These are phyloP conservation scores for Drosophila santomea DNA, from an alignment of 1,140 invertebrate genomes.

Conservation along the genomic window DNA sequence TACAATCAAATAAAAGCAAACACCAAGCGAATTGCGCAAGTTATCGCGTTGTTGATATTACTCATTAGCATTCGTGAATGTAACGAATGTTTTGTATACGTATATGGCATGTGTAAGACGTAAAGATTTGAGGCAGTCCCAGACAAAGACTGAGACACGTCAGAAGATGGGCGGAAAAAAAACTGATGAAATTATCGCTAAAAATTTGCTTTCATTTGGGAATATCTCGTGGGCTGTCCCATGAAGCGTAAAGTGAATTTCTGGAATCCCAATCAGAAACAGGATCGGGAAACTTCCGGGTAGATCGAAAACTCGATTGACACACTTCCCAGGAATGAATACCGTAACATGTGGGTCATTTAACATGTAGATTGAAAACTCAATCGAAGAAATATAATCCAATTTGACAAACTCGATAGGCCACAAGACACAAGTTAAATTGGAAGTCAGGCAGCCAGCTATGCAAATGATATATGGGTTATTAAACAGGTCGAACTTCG, in stretches of 20 bases:
- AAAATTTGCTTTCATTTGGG: constrained; percentile 35
- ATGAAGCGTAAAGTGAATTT: constrained; percentile 32
- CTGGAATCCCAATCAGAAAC: constrained; percentile 32
- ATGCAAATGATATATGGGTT: constrained; percentile 69
- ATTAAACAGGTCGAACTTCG: constrained; percentile 16
- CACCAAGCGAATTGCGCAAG: constrained; percentile 39
- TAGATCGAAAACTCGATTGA: constrained; percentile 40
- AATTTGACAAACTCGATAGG: constrained; percentile 66
- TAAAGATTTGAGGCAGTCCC: constrained; percentile 65
- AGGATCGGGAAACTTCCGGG: constrained; percentile 33
- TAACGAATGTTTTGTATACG: constrained; percentile 7
- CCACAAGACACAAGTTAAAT: constrained; percentile 40
- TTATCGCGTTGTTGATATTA: constrained; percentile 48
- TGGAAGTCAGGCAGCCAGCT: constrained; percentile 62
- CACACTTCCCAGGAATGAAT: constrained; percentile 40
- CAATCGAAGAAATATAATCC: constrained; percentile 61
- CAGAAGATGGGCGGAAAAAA: constrained; percentile 25
- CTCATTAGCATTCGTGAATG: constrained; percentile 60
- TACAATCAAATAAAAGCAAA: constrained; percentile 12
- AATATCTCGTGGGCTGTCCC: constrained; percentile 7
- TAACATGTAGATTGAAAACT: constrained; percentile 78
- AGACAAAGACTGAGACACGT: constrained; percentile 47
- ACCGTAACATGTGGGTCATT: constrained; percentile 68
- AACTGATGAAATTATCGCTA: constrained; percentile 40
- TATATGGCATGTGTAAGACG: constrained; percentile 17